Conservation (phyloP, 2,888 invertebrate genomes). For the Muscina levida region DNA sequence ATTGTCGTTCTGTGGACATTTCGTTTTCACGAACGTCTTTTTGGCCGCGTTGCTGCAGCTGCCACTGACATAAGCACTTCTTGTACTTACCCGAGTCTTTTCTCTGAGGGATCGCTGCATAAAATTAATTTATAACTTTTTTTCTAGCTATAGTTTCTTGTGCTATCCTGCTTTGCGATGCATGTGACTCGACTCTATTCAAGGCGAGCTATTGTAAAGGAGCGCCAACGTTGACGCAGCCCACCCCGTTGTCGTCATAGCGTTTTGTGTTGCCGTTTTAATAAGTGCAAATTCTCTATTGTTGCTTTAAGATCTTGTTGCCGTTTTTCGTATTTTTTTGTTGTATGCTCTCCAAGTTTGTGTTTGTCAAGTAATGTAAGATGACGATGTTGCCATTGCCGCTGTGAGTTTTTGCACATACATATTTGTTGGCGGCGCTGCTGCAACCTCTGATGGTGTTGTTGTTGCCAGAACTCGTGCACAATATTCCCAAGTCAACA, state of each 20-base stretch:
- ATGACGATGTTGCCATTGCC: slow-evolving; percentile 39
- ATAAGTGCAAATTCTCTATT: slow-evolving; percentile 66
- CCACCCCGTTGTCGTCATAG: slow-evolving; percentile 8
- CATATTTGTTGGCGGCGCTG: slow-evolving; percentile 35
- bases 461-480: no score
- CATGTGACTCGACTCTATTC: slow-evolving; percentile 5
- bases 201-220: slow-evolving; percentile 51
- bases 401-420: slow-evolving; percentile 48
- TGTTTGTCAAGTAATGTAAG: slow-evolving; percentile 59
- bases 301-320: slow-evolving; percentile 66
- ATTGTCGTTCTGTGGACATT: background rate
- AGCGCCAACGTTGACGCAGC: slow-evolving; percentile 21
- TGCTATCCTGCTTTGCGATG: slow-evolving; percentile 6
- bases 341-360: slow-evolving; percentile 3
- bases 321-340: slow-evolving; percentile 35
- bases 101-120: slow-evolving; percentile 67
- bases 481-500: slow-evolving; percentile 66
- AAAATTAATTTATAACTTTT: slow-evolving; percentile 67
- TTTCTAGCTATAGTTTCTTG: slow-evolving; percentile 47
- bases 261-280: slow-evolving; percentile 64
- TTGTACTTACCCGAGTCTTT: slow-evolving; percentile 32
- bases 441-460: slow-evolving; percentile 37
- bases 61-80: slow-evolving; percentile 1
- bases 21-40: background rate
- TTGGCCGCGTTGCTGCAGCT: slow-evolving; percentile 1